Evolutionary conservation across 1,140 invertebrate genomes (phyloP).

Genomic region (Scaptomyza graminum): DNA sequence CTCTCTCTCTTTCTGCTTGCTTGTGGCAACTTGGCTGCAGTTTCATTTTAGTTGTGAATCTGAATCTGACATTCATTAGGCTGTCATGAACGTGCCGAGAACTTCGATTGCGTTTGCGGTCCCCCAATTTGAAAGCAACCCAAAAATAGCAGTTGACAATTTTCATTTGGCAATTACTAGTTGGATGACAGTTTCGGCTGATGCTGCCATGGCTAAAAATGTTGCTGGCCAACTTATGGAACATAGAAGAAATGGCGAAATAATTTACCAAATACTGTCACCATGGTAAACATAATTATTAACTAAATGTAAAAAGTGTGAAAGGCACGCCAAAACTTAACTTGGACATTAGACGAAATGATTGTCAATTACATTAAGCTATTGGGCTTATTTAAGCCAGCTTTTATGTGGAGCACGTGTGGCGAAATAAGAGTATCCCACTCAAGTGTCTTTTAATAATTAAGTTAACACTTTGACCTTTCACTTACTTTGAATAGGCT

Average conservation of each 20-base stretch:
- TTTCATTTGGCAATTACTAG: slow-evolving; percentile 28
- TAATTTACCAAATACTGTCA: neutral
- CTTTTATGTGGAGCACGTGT: neutral
- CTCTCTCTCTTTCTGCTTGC: neutral
- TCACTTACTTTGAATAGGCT: slow-evolving; percentile 1
- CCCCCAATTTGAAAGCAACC: slow-evolving; percentile 8
- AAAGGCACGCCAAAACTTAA: neutral
- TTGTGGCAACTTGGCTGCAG: slow-evolving; percentile 17
- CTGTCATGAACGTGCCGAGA: slow-evolving; percentile 58
- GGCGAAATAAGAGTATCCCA: neutral
- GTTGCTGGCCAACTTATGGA: neutral
- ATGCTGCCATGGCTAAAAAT: neutral
- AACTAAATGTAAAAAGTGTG: neutral
- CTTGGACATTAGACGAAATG: no score
- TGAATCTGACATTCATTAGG: slow-evolving; percentile 55
- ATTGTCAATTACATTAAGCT: no score
- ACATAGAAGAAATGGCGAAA: slow-evolving; percentile 15
- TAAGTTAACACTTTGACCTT: neutral
- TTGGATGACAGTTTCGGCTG: slow-evolving; percentile 11
- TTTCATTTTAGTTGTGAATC: slow-evolving; percentile 20
- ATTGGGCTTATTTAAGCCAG: neutral
- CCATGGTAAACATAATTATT: slow-evolving; percentile 5
- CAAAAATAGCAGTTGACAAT: slow-evolving; percentile 53
- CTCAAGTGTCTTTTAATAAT: neutral
- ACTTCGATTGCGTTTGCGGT: slow-evolving; percentile 40